These are phyloP conservation scores for Natator depressus DNA, from an alignment of 2,113 vertebrate genomes.

Conservation along the genomic window DNA sequence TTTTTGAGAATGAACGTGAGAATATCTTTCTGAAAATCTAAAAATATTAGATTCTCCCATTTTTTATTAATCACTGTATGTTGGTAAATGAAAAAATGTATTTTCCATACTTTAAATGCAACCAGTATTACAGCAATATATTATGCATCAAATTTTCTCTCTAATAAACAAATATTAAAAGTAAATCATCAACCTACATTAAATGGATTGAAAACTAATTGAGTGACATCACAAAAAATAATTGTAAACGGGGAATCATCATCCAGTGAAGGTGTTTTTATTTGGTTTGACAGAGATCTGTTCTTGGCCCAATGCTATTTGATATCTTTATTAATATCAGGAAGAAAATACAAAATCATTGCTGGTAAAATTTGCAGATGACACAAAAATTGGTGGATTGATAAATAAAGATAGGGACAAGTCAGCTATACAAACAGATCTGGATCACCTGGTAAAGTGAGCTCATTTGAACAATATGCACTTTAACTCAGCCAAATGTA, in stretches of 20 bases:
- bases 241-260: background rate
- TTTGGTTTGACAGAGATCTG: background rate
- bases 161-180: slow-evolving; percentile 2
- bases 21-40: slow-evolving; percentile 9
- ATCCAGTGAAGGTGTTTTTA: background rate
- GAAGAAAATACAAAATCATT: too few species aligned
- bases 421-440: too few species aligned
- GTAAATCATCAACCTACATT: background rate
- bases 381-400: too few species aligned
- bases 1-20: slow-evolving; percentile 17
- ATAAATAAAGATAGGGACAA: too few species aligned
- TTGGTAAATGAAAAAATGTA: background rate
- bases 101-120: slow-evolving; percentile 31
- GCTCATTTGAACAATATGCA: too few species aligned
- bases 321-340: too few species aligned
- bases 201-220: background rate
- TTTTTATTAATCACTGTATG: slow-evolving; percentile 6
- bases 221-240: background rate
- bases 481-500: too few species aligned
- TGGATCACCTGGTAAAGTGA: too few species aligned
- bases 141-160: slow-evolving; percentile 7
- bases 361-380: too few species aligned
- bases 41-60: background rate
- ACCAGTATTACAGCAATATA: background rate
- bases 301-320: too few species aligned